phyloP scores from a whole-genome alignment of 2,113 vertebrate species.

The Lepus europaeus region DNA sequence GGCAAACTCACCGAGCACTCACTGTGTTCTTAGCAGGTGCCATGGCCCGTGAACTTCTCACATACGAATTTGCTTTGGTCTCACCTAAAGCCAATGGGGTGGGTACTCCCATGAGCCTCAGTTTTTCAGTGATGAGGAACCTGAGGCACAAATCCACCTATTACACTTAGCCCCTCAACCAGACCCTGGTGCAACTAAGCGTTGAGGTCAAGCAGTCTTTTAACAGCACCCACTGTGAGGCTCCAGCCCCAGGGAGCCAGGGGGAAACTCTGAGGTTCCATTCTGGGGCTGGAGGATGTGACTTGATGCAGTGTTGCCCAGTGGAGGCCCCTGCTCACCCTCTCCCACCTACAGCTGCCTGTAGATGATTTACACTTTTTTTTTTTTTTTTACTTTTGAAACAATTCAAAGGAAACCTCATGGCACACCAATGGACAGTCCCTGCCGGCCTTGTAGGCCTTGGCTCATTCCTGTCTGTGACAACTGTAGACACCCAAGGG shows the following conservation, averaged over 20 bases:
- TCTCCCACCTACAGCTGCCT: not conserved
- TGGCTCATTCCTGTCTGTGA: not conserved
- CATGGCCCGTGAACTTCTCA: not conserved
- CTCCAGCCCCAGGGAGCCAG: not conserved
- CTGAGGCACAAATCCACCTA: not conserved
- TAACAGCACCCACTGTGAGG: not conserved
- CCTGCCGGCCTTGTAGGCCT: not conserved
- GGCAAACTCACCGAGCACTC: not conserved
- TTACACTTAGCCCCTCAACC: not conserved
- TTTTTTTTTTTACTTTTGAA: not conserved
- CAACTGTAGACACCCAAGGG: no score
- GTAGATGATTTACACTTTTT: not conserved
- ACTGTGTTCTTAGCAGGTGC: not conserved
- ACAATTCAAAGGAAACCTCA: not conserved
- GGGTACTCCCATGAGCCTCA: no score
- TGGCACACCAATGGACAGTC: not conserved
- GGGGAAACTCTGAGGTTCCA: not conserved
- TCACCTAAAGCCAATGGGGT: not conserved
- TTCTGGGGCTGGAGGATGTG: not conserved
- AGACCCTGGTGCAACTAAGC: no score
- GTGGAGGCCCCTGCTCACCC: rapidly evolving
- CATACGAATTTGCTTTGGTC: no score
- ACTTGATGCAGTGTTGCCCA: no score
- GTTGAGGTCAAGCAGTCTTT: not conserved
- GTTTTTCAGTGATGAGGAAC: not conserved